Evolutionary conservation across 2,888 invertebrate species (phyloP).

Genomic region (Drosophila heteroneura): DNA sequence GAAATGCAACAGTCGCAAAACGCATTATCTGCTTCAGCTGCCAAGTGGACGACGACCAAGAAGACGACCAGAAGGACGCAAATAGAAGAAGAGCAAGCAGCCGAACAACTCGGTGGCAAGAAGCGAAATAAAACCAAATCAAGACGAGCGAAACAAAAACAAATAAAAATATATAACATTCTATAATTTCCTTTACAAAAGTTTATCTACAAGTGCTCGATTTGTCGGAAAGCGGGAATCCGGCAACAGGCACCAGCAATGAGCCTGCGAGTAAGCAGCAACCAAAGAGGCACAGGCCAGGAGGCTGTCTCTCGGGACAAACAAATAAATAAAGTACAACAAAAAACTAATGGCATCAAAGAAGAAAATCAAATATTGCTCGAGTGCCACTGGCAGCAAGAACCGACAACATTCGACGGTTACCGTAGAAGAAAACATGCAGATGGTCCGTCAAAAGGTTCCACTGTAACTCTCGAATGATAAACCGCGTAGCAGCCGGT

Average conservation of each 20-base stretch:
- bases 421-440: conserved; percentile 70
- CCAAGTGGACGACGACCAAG: conserved; percentile 59
- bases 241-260: conserved; percentile 16
- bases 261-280: conserved; percentile 5
- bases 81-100: conserved; percentile 17
- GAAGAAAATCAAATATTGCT: conserved; percentile 80
- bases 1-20: conserved; percentile 77
- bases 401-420: conserved; percentile 43
- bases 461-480: conserved; percentile 68
- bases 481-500: conserved; percentile 61
- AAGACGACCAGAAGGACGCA: background rate
- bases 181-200: conserved; percentile 80
- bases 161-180: conserved; percentile 50
- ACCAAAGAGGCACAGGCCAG: conserved; percentile 28
- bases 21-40: conserved; percentile 77
- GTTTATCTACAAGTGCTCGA: conserved; percentile 76
- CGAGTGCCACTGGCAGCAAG: conserved; percentile 74
- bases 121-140: conserved; percentile 1
- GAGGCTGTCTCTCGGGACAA: conserved; percentile 14
- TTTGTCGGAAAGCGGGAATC: conserved; percentile 30
- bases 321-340: conserved; percentile 12
- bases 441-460: conserved; percentile 76
- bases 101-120: background rate
- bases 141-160: background rate
- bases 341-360: conserved; percentile 79